Conservation (phyloP, 1,140 invertebrate genomes). For the Penaeus japonicus region DNA sequence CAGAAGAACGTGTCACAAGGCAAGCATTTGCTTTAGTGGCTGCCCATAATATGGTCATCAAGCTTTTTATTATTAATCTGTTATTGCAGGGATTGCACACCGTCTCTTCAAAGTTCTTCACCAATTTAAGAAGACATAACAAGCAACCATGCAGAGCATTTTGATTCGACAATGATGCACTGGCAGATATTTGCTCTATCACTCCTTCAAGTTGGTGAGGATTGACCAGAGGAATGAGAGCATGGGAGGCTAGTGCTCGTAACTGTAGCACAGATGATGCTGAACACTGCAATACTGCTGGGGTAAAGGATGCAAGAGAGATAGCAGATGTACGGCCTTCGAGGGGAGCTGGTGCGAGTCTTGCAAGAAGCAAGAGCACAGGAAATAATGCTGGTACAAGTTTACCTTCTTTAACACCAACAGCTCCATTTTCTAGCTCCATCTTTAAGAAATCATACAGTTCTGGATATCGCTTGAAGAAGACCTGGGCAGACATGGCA, state of each 20-base stretch:
- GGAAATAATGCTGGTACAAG: conserved; percentile 72
- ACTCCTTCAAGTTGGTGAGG: conserved; percentile 61
- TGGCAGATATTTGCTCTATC: conserved; percentile 28
- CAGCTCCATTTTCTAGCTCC: conserved; percentile 68
- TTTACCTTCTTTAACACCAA: conserved; percentile 44
- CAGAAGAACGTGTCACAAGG: conserved; percentile 54
- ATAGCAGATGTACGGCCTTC: conserved; percentile 66
- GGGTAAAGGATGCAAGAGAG: conserved; percentile 62
- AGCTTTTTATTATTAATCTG: not conserved
- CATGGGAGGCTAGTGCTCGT: conserved; percentile 73
- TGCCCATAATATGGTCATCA: conserved; percentile 24
- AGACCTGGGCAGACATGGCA: conserved; percentile 74
- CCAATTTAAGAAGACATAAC: conserved; percentile 63
- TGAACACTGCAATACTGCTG: conserved; percentile 66
- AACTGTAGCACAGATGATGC: conserved; percentile 72
- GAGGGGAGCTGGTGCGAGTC: conserved; percentile 78
- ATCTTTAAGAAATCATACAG: conserved; percentile 81
- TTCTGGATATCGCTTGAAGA: conserved; percentile 84
- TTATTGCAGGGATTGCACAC: not conserved
- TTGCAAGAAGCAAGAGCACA: conserved; percentile 78
- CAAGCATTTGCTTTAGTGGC: conserved; percentile 55
- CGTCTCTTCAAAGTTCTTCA: conserved; percentile 31
- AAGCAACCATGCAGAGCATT: conserved; percentile 69
- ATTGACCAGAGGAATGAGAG: conserved; percentile 72
- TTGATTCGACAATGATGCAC: conserved; percentile 59